Base-by-base conservation (phyloP, 1,140 invertebrate species). In the Drosophila navojoa region DNA sequence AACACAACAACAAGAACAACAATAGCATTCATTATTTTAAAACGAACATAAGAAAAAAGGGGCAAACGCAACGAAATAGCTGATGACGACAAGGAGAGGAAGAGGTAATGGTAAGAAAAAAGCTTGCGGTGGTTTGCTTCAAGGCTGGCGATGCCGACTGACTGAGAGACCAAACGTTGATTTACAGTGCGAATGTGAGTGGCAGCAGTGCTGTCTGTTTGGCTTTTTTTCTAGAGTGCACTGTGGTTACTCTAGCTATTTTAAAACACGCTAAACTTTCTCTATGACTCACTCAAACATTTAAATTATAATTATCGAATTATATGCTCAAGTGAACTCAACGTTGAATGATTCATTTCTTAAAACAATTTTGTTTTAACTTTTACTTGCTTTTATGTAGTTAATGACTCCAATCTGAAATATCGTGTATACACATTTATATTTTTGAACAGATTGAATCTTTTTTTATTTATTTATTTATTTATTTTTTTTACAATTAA, bases 51-150 rank as follows among this genome's bases (percentile, higher is more conserved):
- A 22, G 19, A 67, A 69, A 73, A 61, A 57, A 61, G 64, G 57
- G 64, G 63, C 63, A 73, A 69, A 61, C 52, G 16, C 62, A 60
- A 67, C 29, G 16, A 1, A n/a, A 25, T 35, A 44, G 44, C 38
- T 15, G 42, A 16, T 3, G 42, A 54, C 22, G n/a, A 22, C 15
- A 57, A 27, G 19, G 10, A 29, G 42, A 2, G 15, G 10, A 15
- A 5, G 15, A 25, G 29, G 49, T 22, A 53, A 40, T 54, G 50
- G 50, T 42, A 29, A 29, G 16, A 16, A 72, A 67, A 72, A 72
- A 66, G 61, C 53, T 62, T 29, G 35, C n/a, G 2, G 22, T 70
- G 58, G 49, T 50, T 57, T 29, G 40, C 50, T 50, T 67, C 42
- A 57, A 35, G 52, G 29, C 62, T 49, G 53, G 9, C 35, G 16